Conservation (phyloP, 2,888 invertebrate species). For the Epirrhoe alternata region DNA sequence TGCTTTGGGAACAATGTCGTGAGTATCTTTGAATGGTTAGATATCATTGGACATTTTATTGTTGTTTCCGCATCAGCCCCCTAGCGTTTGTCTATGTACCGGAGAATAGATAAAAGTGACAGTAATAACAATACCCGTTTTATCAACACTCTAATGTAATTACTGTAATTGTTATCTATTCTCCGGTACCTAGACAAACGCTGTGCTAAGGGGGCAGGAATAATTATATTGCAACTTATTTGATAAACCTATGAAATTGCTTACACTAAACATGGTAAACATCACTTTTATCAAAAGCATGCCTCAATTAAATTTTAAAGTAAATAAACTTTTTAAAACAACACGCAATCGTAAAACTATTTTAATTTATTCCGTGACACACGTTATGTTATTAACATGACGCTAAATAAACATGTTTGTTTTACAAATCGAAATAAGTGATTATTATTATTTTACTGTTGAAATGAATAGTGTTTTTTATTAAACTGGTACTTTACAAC, state of each 20-base stretch:
- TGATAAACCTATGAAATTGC: no score
- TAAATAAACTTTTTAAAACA: not conserved
- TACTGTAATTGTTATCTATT: no score
- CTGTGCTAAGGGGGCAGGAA: no score
- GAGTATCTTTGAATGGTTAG: constrained; percentile 35
- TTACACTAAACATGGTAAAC: not conserved
- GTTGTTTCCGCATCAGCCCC: no score
- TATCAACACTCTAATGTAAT: no score
- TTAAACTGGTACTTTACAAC: not conserved
- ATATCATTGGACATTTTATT: no score
- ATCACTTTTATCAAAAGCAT: not conserved
- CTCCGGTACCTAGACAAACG: no score
- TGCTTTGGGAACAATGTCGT: constrained; percentile 51
- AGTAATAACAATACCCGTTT: no score
- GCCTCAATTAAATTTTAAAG: constrained; percentile 1
- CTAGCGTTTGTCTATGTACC: no score
- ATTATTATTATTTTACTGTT: not conserved
- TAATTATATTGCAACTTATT: not conserved
- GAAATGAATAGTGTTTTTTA: not conserved
- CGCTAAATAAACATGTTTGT: not conserved
- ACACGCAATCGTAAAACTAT: constrained; percentile 3
- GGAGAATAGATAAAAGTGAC: no score
- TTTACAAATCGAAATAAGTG: not conserved
- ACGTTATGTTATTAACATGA: not conserved
- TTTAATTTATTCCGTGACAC: constrained; percentile 18